Evolutionary conservation across 2,113 vertebrate genomes (phyloP).

Genomic region (Pitta sordida): DNA sequence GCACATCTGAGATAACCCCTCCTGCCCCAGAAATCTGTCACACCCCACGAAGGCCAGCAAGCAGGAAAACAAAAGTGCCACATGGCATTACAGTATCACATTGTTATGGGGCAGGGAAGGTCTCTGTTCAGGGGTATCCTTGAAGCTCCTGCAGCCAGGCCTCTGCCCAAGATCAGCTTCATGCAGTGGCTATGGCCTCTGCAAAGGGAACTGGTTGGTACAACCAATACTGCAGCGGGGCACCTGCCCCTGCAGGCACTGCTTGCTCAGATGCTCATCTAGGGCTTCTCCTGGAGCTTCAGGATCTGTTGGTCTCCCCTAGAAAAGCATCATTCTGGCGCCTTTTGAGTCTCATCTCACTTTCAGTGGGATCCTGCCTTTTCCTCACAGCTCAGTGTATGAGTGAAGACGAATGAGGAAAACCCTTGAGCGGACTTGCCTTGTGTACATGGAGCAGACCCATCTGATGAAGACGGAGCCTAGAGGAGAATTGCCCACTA

Average conservation of each 20-base stretch:
- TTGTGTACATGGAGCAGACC: not conserved
- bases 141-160: not conserved
- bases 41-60: not conserved
- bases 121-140: not conserved
- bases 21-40: rapidly evolving
- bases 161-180: rapidly evolving
- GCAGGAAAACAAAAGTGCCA: not conserved
- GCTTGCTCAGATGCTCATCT: rapidly evolving
- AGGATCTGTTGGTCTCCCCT: not conserved
- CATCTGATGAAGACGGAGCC: not conserved
- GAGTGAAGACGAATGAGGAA: not conserved
- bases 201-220: not conserved
- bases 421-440: not conserved
- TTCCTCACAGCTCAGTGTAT: not conserved
- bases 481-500: not conserved
- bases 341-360: not conserved
- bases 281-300: not conserved
- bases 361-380: not conserved
- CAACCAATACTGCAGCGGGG: not conserved
- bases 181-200: rapidly evolving
- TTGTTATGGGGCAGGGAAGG: not conserved
- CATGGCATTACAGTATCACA: too few relatives aligned
- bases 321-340: not conserved
- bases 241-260: not conserved
- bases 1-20: not conserved